Evolutionary conservation across 2,888 invertebrate genomes (phyloP).

Genomic region (Brenthis ino): DNA sequence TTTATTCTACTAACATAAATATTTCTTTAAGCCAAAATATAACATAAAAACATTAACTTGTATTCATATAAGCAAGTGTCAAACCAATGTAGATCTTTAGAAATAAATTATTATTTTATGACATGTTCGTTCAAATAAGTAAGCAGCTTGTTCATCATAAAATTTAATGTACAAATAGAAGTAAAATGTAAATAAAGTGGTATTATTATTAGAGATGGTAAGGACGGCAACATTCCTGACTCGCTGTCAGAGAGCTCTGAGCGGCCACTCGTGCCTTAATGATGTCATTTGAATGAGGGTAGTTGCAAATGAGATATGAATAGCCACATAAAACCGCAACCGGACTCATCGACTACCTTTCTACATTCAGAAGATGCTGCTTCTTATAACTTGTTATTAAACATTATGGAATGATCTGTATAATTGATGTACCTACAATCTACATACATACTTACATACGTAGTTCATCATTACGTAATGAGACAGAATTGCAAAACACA

Average conservation of each 20-base stretch:
- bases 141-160: constrained; percentile 31
- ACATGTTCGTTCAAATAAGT: constrained; percentile 30
- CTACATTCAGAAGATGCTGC: neutral
- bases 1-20: too few relatives aligned
- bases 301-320: constrained; percentile 60
- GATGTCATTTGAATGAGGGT: constrained; percentile 61
- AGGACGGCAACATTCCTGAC: constrained; percentile 35
- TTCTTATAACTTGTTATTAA: neutral
- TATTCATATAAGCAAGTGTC: neutral
- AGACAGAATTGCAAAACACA: constrained; percentile 61
- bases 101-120: constrained; percentile 36
- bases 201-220: constrained; percentile 40
- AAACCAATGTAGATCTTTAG: constrained; percentile 16
- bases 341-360: constrained; percentile 23
- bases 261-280: constrained; percentile 50
- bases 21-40: too few relatives aligned
- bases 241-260: constrained; percentile 46
- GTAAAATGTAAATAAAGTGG: constrained; percentile 41
- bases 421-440: neutral
- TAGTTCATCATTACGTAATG: constrained; percentile 44
- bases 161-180: constrained; percentile 39
- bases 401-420: neutral
- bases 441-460: too few relatives aligned
- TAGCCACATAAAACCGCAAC: constrained; percentile 40
- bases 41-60: neutral